Percentiles rank a stretch among this genome's conserved stretches.
Conservation (phyloP, 1,140 invertebrate species). For the Conus ventricosus region DNA sequence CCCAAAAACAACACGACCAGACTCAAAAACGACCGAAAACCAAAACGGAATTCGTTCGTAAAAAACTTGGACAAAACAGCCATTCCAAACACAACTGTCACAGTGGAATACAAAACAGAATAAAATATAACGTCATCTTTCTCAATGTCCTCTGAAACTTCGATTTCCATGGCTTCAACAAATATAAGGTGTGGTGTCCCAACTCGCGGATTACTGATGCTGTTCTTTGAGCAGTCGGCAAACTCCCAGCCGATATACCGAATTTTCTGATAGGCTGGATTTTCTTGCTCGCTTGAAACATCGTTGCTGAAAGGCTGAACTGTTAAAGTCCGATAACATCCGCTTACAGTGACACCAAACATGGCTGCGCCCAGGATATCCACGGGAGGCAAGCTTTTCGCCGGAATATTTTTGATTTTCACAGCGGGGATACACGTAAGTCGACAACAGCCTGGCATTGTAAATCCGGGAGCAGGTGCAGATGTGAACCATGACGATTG, state of each 20-base stretch:
- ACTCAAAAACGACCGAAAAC: conserved; percentile 70
- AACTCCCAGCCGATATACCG: background rate
- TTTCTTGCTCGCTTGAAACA: background rate
- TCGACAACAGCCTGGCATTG: background rate
- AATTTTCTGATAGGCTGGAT: background rate
- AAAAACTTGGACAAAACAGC: conserved; percentile 72
- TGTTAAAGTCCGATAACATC: conserved; percentile 2
- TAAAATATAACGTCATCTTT: conserved; percentile 71
- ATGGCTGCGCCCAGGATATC: conserved; percentile 31
- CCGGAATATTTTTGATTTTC: conserved; percentile 24
- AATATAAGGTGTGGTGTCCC: background rate
- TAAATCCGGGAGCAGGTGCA: background rate
- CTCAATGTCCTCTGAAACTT: conserved; percentile 55
- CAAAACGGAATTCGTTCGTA: conserved; percentile 72
- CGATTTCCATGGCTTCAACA: conserved; percentile 50
- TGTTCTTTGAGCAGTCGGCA: conserved; percentile 2
- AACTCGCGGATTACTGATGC: background rate
- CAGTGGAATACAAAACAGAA: conserved; percentile 70
- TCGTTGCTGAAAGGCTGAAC: conserved; percentile 13
- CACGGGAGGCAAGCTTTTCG: conserved; percentile 25
- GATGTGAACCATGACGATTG: background rate
- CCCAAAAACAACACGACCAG: conserved; percentile 70
- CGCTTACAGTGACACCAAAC: conserved; percentile 9
- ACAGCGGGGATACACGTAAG: conserved; percentile 35
- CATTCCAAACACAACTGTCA: conserved; percentile 72